These are phyloP conservation scores for Xanthorhoe designata DNA, from an alignment of 2,888 invertebrate species.

Conservation along the genomic window DNA sequence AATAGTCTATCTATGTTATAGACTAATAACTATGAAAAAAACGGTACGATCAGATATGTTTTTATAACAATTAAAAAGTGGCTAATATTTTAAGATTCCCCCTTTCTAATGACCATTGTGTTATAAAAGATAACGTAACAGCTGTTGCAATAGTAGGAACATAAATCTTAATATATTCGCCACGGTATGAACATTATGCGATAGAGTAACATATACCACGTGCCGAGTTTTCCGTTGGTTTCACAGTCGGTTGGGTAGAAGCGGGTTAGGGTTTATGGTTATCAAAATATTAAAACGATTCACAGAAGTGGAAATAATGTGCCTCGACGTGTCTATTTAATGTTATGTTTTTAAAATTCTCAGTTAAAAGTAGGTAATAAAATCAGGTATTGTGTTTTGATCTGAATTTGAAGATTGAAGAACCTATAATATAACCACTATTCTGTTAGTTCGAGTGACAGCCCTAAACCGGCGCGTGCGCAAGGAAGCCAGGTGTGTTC, in stretches of 20 bases:
- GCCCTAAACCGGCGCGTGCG: conserved; percentile 51
- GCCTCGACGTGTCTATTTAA: no score
- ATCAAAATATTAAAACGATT: conserved; percentile 22
- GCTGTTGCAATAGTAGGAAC: conserved; percentile 32
- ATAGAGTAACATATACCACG: conserved; percentile 37
- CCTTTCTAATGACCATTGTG: conserved; percentile 20
- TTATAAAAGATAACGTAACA: conserved; percentile 26
- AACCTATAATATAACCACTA: no score
- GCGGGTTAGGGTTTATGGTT: conserved; percentile 45
- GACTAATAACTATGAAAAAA: conserved; percentile 1
- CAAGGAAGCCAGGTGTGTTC: conserved; percentile 60
- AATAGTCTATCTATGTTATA: no score
- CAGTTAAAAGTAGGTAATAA: no score
- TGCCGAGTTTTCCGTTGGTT: conserved; percentile 53
- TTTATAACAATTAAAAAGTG: not conserved
- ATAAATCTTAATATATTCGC: conserved; percentile 36
- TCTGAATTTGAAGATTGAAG: no score
- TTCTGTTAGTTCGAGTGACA: conserved; percentile 24
- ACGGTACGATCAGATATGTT: not conserved
- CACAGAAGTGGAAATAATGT: conserved; percentile 10
- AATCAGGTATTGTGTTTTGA: no score
- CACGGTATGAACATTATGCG: conserved; percentile 27
- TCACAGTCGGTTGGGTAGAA: conserved; percentile 48
- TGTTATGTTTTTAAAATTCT: no score
- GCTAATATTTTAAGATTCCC: conserved; percentile 15